phyloP scores from a whole-genome alignment of 2,888 invertebrate species.

The Acleris sparsana region DNA sequence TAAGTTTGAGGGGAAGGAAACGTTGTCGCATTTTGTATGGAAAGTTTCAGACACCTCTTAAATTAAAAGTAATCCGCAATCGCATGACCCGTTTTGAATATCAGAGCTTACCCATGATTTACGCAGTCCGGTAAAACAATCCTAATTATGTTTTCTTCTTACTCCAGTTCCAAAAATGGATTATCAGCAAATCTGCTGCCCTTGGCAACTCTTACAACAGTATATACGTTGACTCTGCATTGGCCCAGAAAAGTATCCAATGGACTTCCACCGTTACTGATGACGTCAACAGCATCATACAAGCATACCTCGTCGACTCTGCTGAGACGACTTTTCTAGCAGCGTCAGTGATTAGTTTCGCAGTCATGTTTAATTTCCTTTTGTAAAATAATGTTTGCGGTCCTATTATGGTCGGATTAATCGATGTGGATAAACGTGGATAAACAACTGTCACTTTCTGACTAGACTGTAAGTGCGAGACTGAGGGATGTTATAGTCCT shows the following conservation, averaged over 20 bases:
- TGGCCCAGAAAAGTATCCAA: conserved; percentile 49
- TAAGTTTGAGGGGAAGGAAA: no score
- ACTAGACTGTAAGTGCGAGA: no score
- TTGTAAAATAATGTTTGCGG: conserved; percentile 43
- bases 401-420: no score
- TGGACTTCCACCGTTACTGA: conserved; percentile 50
- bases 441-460: no score
- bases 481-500: no score
- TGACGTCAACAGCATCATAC: conserved; percentile 58
- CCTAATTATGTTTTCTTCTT: conserved; percentile 9
- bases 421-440: no score
- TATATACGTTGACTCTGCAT: conserved; percentile 48
- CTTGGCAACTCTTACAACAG: conserved; percentile 47
- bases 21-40: no score
- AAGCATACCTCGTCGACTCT: conserved; percentile 50
- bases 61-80: no score
- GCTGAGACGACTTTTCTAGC: conserved; percentile 58
- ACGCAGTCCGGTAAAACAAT: no score
- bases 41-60: no score
- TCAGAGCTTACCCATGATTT: no score
- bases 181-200: conserved; percentile 41
- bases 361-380: conserved; percentile 50
- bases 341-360: conserved; percentile 48
- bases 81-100: no score
- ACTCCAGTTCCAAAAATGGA: conserved; percentile 68